These are phyloP conservation scores for Stegophylla sp. DNA, from an alignment of 2,888 invertebrate genomes.

Conservation along the genomic window DNA sequence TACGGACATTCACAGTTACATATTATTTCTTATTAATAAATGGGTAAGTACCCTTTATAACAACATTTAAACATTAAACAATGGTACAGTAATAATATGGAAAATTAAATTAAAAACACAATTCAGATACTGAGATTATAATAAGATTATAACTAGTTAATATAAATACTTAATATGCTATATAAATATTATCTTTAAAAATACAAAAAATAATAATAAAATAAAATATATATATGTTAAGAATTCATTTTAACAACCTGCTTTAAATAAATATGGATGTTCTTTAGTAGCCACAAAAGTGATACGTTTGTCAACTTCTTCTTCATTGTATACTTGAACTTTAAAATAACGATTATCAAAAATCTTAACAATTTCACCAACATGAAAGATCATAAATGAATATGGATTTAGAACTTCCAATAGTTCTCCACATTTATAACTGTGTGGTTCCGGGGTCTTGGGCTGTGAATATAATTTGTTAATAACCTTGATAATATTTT, in stretches of 20 bases:
- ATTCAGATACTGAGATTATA: too few species aligned
- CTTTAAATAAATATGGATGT: slow-evolving; percentile 47
- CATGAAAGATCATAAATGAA: slow-evolving; percentile 49
- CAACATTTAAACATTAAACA: too few species aligned
- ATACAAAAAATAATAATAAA: neutral
- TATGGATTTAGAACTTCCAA: slow-evolving; percentile 51
- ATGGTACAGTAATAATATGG: too few species aligned
- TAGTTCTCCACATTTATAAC: slow-evolving; percentile 47
- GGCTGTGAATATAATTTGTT: slow-evolving; percentile 14
- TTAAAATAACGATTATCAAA: slow-evolving; percentile 53
- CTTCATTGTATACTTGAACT: slow-evolving; percentile 41
- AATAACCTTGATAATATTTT: neutral
- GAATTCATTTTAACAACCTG: slow-evolving; percentile 19
- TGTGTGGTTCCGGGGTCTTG: slow-evolving; percentile 35
- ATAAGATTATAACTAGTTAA: too few species aligned
- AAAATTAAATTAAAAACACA: too few species aligned
- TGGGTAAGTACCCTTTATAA: too few species aligned
- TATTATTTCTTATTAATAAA: too few species aligned
- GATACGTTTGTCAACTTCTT: slow-evolving; percentile 19
- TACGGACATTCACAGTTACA: too few species aligned
- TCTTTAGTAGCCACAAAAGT: slow-evolving; percentile 51
- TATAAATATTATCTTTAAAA: neutral
- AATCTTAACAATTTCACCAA: slow-evolving; percentile 43
- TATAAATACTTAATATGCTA: too few species aligned
- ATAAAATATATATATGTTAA: neutral